These are phyloP conservation scores for Lithobates pipiens DNA, from an alignment of 2,797 vertebrate genomes.

Conservation along the genomic window DNA sequence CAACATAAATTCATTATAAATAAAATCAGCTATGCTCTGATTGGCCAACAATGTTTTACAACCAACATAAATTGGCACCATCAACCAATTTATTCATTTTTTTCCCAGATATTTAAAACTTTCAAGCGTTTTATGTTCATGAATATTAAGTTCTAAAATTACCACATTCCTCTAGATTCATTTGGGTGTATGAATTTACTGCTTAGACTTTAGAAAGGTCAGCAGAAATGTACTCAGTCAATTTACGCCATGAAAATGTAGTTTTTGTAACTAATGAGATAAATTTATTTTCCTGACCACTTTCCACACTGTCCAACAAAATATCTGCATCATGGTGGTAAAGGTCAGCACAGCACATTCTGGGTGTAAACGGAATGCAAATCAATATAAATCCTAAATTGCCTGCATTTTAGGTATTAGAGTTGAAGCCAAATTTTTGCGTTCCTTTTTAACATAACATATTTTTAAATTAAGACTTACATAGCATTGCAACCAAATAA, in stretches of 20 bases:
- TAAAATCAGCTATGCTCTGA: not conserved
- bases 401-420: not conserved
- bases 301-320: not conserved
- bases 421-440: not conserved
- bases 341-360: conserved; percentile 11
- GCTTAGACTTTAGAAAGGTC: not conserved
- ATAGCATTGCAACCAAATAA: not conserved
- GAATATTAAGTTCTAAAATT: not conserved
- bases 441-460: not conserved
- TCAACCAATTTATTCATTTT: not conserved
- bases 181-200: not conserved
- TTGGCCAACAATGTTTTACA: not conserved
- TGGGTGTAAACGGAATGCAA: not conserved
- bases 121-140: not conserved
- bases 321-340: not conserved
- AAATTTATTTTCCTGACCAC: not conserved
- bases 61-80: not conserved
- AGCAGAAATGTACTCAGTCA: not conserved
- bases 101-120: too few relatives aligned
- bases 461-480: not conserved
- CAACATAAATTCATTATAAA: not conserved
- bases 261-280: not conserved
- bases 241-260: not conserved
- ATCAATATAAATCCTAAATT: not conserved
- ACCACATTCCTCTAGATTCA: not conserved